These are phyloP conservation scores for Frankliniella intonsa DNA, from an alignment of 2,888 invertebrate genomes.

Conservation along the genomic window DNA sequence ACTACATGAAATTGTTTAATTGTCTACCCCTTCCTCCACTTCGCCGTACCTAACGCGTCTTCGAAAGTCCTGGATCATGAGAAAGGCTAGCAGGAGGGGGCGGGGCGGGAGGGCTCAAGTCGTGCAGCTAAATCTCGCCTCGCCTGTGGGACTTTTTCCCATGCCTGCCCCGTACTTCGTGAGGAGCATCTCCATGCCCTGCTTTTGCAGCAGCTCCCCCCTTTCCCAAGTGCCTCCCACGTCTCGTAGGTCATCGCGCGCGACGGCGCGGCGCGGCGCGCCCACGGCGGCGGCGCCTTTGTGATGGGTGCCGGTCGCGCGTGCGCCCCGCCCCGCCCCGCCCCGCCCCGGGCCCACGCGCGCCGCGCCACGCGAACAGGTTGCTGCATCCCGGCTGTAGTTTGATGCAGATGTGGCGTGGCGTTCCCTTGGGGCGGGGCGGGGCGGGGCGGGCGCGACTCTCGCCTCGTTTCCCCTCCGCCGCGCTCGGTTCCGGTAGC, in stretches of 20 bases:
- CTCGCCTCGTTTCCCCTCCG: too few relatives aligned
- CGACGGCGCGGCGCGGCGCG: not conserved
- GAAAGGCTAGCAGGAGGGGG: too few relatives aligned
- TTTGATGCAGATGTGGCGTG: too few relatives aligned
- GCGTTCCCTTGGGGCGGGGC: too few relatives aligned
- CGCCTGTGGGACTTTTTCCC: not conserved
- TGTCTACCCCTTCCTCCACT: too few relatives aligned
- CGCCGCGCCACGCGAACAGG: not conserved
- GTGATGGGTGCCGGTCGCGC: not conserved
- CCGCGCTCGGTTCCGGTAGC: too few relatives aligned
- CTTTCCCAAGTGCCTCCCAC: not conserved
- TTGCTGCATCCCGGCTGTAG: not conserved
- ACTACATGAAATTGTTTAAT: too few relatives aligned
- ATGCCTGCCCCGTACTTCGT: not conserved
- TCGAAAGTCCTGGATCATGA: too few relatives aligned
- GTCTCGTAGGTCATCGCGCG: constrained; percentile 5
- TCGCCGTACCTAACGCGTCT: too few relatives aligned
- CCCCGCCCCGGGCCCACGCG: not conserved
- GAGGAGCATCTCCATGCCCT: not conserved
- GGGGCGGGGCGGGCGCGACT: too few relatives aligned
- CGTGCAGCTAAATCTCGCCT: not conserved
- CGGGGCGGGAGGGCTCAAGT: too few relatives aligned
- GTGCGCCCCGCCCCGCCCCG: not conserved
- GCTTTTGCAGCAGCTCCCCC: not conserved
- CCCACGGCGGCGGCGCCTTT: not conserved